Percentiles rank a stretch among this genome's conserved stretches.
phyloP scores from a whole-genome alignment of 2,113 vertebrate genomes.

The Malaclemys terrapin region DNA sequence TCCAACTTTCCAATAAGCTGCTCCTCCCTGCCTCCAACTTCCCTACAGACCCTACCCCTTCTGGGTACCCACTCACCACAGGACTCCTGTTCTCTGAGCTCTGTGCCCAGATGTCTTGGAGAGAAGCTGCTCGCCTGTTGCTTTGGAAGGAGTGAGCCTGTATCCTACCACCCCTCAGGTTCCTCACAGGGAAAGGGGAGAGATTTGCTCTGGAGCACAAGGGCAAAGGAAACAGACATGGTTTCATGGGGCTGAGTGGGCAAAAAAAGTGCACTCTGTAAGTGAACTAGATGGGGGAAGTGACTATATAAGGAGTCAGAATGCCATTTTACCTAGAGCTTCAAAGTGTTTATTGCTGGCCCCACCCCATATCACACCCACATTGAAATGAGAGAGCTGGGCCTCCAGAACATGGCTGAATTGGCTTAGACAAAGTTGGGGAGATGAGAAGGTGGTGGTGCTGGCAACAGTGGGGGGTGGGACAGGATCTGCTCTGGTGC shows the following conservation, averaged over 20 bases:
- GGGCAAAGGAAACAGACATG: background rate
- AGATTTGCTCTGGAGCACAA: background rate
- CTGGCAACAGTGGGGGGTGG: background rate
- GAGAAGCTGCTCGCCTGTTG: background rate
- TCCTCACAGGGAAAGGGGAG: background rate
- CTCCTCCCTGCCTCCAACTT: background rate
- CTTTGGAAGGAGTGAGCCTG: background rate
- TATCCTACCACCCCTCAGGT: background rate
- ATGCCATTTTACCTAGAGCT: background rate
- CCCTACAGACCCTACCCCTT: background rate
- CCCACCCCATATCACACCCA: background rate
- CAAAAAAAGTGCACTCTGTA: background rate
- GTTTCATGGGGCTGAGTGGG: background rate
- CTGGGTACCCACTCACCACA: background rate
- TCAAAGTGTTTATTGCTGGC: background rate
- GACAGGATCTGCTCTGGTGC: background rate
- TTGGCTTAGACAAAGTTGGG: background rate
- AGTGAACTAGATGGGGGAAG: background rate
- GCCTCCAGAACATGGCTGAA: rapidly evolving
- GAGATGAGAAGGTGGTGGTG: background rate
- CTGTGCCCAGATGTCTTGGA: background rate
- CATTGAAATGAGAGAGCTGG: background rate
- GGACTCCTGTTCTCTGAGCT: background rate
- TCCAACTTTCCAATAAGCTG: background rate
- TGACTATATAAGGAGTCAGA: background rate